Base-by-base conservation (phyloP, 2,113 vertebrate genomes). In the Lamprologus callipterus region DNA sequence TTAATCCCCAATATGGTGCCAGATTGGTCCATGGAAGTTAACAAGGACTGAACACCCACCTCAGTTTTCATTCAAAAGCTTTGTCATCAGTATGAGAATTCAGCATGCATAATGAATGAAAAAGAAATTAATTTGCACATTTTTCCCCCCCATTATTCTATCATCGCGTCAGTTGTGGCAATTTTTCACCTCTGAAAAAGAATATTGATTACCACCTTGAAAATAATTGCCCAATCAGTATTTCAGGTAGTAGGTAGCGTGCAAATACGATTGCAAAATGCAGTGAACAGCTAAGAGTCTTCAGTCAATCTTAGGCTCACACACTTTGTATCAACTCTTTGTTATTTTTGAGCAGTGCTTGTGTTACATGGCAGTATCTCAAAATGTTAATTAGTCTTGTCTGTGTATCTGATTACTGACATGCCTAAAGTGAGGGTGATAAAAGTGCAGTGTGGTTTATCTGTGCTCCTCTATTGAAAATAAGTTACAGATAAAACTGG, bases 341-440 rank as follows among this genome's bases (percentile, higher is more conserved):
- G 93, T 95, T 87, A 88, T 85, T 82, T 89, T 57, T 87, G 91
- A 79, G 53, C 70, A 40, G 83, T 45, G 68, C 70, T 73, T 65
- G 78, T 55, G 90, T 83, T 86, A 91, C 87, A 17, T 81, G 90
- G 79, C 90, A 73, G 87, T 92, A 94, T 95, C 95, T 95, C 88
- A 89, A 94, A 94, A 94, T 95, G 95, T 94, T 94, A 95, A 96
- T 96, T 95, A 96, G 91, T 92, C 91, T 85, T 55, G 89, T 87
- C 88, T 85, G 70, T 91, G 94, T 90, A 94, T 95, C 93, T 91
- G 93, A 94, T 93, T 88, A 90, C 92, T 94, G 93, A 92, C 93
- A 89, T 88, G 93, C 93, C 94, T 94, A 92, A 96, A 96, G 93
- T 89, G 90, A 93, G 92, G 68, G 85, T 89, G 95, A 96, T 94